Base-by-base conservation (phyloP, 2,797 vertebrate species). In the Gallirallus australis region DNA sequence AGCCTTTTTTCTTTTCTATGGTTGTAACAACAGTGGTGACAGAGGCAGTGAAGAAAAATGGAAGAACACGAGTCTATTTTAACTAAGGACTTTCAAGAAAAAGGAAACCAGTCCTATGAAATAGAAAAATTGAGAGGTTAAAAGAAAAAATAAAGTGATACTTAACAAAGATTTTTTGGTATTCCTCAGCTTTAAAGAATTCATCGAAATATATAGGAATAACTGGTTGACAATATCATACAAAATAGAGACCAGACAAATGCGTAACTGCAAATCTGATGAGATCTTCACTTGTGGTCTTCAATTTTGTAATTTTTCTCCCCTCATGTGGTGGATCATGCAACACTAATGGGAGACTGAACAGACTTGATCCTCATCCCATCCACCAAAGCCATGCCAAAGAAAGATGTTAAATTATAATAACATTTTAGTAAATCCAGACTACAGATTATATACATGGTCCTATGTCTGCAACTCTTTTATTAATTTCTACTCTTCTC, bases 381-480 rank as follows among this genome's bases (percentile, higher is more conserved):
- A 5, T 81, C 24, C 25, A 56, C 15, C 11, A 85, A 64, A 78
- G 5, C 10, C 35, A 50, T 33, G 9, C 2, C 21, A 57, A 95
- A 86, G 52, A 52, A 76, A 28, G 19, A 3, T 20, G 7, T 50
- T 65, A 33, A 83, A 57, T 72, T 77, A 40, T 30, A 35, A 33
- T 88, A 75, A 64, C 7, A 61, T 90, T 78, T 79, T 72, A n/a
- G 31, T 53, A 63, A 81, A 59, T 77, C 23, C 7, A 85, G 64
- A 54, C 35, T 75, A 56, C 9, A 25, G 6, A 59, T 27, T 83
- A 56, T 23, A 59, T 19, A 37, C 7, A 12, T 52, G 13, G 9
- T 53, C 33, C 33, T 92, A 42, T 50, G 6, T 76, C 33, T 86
- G 21, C 14, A 80, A 40, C 70, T 10, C 1, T 68, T 70, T 73